Percentiles rank a stretch among this genome's conserved stretches.
phyloP scores from a whole-genome alignment of 2,113 vertebrate species.

The Noturus placidus region DNA sequence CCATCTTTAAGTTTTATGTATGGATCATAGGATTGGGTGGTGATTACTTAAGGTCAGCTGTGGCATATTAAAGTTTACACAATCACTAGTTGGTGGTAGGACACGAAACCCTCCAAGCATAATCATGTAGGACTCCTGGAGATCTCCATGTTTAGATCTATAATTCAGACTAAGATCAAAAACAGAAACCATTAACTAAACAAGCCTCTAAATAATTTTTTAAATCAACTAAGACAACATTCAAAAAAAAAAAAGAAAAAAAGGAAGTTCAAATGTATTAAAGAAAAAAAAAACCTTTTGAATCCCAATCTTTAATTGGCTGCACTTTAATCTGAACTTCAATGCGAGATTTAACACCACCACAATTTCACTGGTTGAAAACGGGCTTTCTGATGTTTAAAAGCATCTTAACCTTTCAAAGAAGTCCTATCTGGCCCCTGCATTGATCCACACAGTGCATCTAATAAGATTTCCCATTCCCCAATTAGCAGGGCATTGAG shows the following conservation, averaged over 20 bases:
- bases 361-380: constrained; percentile 10
- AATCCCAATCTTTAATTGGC: not conserved
- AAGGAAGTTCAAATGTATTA: not conserved
- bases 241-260: not conserved
- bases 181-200: constrained; percentile 1
- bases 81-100: not conserved
- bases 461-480: constrained; percentile 43
- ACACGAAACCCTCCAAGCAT: not conserved
- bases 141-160: constrained; percentile 13
- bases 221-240: not conserved
- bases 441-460: constrained; percentile 36
- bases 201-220: not conserved
- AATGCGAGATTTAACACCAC: not conserved
- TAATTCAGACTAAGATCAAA: constrained; percentile 9
- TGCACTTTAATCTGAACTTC: constrained; percentile 29
- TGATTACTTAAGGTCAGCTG: not conserved
- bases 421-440: constrained; percentile 8
- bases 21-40: not conserved
- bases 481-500: constrained; percentile 45
- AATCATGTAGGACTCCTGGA: not conserved
- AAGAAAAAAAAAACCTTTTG: not conserved
- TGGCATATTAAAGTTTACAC: not conserved
- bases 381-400: constrained; percentile 34
- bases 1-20: not conserved
- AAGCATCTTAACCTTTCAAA: constrained; percentile 39